A percentile compares a stretch with the other conserved stretches of the same genome.
These are phyloP conservation scores for Aphyosemion australe DNA, from an alignment of 2,113 vertebrate genomes.

Conservation along the genomic window DNA sequence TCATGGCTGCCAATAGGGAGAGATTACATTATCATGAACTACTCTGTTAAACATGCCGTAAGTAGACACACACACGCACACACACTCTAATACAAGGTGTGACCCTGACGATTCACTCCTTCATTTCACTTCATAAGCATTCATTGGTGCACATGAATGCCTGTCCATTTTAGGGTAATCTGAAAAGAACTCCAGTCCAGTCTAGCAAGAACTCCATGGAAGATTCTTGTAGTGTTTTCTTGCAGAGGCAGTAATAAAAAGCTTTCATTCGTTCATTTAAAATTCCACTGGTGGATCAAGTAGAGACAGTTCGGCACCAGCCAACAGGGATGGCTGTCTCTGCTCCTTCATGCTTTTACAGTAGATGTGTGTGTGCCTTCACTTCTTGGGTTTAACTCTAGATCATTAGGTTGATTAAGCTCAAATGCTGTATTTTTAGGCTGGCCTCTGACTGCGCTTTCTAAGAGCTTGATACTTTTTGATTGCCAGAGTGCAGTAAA, in stretches of 20 bases:
- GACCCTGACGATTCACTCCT: not conserved
- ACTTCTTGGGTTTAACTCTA: not conserved
- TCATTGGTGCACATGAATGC: not conserved
- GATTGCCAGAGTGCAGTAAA: constrained; percentile 18
- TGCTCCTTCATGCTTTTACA: constrained; percentile 10
- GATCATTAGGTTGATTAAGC: not conserved
- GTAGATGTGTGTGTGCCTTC: not conserved
- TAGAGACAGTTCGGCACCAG: constrained; percentile 14
- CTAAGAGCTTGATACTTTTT: constrained; percentile 6
- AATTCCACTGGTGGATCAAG: not conserved
- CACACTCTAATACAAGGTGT: constrained; percentile 1
- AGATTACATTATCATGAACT: constrained; percentile 99
- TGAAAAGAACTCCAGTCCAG: not conserved
- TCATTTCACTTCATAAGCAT: constrained; percentile 9
- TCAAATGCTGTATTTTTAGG: constrained; percentile 18
- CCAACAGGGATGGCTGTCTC: constrained; percentile 10
- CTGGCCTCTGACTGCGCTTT: constrained; percentile 10
- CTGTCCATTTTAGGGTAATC: not conserved
- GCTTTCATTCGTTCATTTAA: constrained; percentile 7
- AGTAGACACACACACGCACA: constrained; percentile 62
- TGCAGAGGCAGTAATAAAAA: not conserved
- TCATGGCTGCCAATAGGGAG: constrained; percentile 93
- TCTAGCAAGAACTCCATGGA: not conserved
- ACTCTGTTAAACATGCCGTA: constrained; percentile 92
- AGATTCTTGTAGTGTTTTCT: not conserved